Evolutionary conservation across 1,140 invertebrate species (phyloP), one percentile per base, ranked within the genome.

Genomic region (Phenacoccus solenopsis): DNA sequence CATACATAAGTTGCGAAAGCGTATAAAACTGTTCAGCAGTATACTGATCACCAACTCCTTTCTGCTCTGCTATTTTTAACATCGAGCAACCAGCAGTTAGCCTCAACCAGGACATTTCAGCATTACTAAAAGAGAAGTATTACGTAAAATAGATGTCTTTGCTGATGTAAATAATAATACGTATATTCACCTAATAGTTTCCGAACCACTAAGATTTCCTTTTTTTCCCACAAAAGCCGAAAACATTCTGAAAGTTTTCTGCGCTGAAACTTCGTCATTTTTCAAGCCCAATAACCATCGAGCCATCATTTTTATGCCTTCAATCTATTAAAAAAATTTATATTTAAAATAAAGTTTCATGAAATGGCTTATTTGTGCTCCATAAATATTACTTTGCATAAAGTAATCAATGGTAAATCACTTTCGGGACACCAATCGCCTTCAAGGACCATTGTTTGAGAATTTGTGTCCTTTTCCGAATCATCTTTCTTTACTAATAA

Each of bases 51-150:
- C 93, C 91, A 59, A 96, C 95, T 70, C 90, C 92, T 78, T 94
- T 94, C 77, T 96, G 93, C 77, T 98, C 94, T 79, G 93, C 95
- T 38, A 98, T 90, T 80, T 98, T 98, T 22, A 98, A 79, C 90
- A 98, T 96, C 16, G 93, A 93, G 78, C 90, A 91, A 25, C 94
- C 95, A 28, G 96, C 94, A 22, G 91, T 87, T 3, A 97, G 80
- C 70, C 95, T 84, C 28, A 98, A 77, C 85, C 94, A 93, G 9
- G 94, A 91, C 86, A 94, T 93, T 80, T 98, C 96, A 22, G 91
- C 89, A 77, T 82, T 91, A 86, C 82, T 94, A 85, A 24, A 64
- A 64, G 1, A 64, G 25, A 64, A n/a, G n/a, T n/a, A n/a, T n/a
- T n/a, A n/a, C n/a, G n/a, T n/a, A n/a, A n/a, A n/a, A n/a, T n/a